Evolutionary conservation across 2,888 invertebrate genomes (phyloP).

Genomic region (Hypena proboscidalis): DNA sequence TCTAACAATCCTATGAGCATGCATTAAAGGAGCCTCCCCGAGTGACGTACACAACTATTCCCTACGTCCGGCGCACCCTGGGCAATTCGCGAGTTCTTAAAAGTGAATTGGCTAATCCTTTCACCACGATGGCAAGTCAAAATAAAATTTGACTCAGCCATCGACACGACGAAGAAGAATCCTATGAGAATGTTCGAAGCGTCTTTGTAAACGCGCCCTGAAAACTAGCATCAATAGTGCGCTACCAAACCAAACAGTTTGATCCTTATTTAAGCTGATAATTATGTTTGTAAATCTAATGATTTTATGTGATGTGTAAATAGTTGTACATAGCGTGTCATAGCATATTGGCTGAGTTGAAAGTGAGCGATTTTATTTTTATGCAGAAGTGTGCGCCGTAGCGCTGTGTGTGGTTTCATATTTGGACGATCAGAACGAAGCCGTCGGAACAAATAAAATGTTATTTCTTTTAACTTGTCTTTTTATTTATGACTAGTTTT

Average conservation of each 20-base stretch:
- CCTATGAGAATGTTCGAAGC: too few relatives aligned
- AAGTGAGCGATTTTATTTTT: slow-evolving; percentile 53
- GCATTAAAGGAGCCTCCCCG: too few relatives aligned
- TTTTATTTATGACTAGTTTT: slow-evolving; percentile 35
- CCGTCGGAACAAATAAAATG: slow-evolving; percentile 69
- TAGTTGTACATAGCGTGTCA: slow-evolving; percentile 58
- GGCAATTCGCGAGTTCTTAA: too few relatives aligned
- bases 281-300: slow-evolving; percentile 43
- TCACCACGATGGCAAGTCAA: too few relatives aligned
- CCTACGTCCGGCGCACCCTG: too few relatives aligned
- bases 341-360: slow-evolving; percentile 38
- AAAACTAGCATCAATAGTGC: slow-evolving; percentile 8
- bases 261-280: slow-evolving; percentile 25
- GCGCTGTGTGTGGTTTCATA: slow-evolving; percentile 38
- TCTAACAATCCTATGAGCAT: too few relatives aligned
- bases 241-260: slow-evolving; percentile 31
- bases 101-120: too few relatives aligned
- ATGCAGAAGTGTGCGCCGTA: too few relatives aligned
- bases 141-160: too few relatives aligned
- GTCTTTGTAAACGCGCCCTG: too few relatives aligned
- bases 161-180: too few relatives aligned
- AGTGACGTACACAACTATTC: too few relatives aligned
- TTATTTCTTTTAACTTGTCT: slow-evolving; percentile 71
- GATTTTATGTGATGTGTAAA: slow-evolving; percentile 48
- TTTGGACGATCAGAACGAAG: slow-evolving; percentile 47